A percentile compares a stretch with the other conserved stretches of the same genome.
These are phyloP conservation scores for Teleopsis dalmanni DNA, from an alignment of 1,140 invertebrate species.

Conservation along the genomic window DNA sequence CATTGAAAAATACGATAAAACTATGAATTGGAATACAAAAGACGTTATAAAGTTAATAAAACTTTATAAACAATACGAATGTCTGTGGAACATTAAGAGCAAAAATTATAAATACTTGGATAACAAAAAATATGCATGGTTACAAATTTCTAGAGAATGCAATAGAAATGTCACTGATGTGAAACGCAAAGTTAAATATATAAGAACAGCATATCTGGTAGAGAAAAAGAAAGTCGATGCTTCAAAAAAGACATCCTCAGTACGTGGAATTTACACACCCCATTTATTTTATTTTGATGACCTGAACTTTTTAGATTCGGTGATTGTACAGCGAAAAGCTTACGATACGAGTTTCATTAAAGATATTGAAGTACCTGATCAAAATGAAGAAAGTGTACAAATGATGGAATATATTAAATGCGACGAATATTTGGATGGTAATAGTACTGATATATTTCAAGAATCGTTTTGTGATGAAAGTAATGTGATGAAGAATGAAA, in stretches of 20 bases:
- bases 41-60: conserved; percentile 5
- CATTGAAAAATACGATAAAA: too few relatives aligned
- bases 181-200: conserved; percentile 10
- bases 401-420: too few relatives aligned
- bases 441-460: too few relatives aligned
- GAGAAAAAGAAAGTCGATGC: conserved; percentile 9
- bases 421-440: too few relatives aligned
- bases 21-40: conserved; percentile 3
- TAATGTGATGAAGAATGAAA: too few relatives aligned
- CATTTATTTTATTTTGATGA: conserved; percentile 10
- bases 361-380: too few relatives aligned
- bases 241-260: neutral
- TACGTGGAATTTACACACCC: neutral
- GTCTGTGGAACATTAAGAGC: conserved; percentile 5
- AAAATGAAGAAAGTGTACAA: too few relatives aligned
- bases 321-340: conserved; percentile 1
- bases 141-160: conserved; percentile 1
- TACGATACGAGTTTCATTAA: too few relatives aligned
- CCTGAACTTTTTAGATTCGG: conserved; percentile 3
- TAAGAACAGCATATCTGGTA: conserved; percentile 5
- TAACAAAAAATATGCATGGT: conserved; percentile 4
- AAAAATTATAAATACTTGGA: conserved; percentile 3
- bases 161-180: neutral
- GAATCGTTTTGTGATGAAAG: too few relatives aligned
- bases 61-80: conserved; percentile 6